Conservation (phyloP, 2,888 invertebrate species). For the Rosalia funebris region DNA sequence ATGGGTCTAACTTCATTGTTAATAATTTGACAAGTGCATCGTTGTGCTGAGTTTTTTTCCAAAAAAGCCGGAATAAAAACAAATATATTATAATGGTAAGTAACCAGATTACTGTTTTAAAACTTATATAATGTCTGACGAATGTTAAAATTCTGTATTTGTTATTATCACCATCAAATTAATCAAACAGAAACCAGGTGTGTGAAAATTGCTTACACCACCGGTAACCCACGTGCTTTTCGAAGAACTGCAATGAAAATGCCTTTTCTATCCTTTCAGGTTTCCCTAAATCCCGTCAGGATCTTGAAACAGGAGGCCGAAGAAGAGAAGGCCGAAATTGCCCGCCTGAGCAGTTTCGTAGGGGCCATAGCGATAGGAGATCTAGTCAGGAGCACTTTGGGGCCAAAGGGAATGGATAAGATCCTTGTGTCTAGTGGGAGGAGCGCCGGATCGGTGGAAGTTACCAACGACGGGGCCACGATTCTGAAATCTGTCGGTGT, state of each 20-base stretch:
- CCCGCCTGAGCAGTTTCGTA: slow-evolving; percentile 96
- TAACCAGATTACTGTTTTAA: not conserved
- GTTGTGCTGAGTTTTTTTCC: not conserved
- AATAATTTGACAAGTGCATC: too few relatives aligned
- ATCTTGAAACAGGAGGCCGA: slow-evolving; percentile 96
- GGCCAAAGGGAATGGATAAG: slow-evolving; percentile 99
- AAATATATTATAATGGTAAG: not conserved
- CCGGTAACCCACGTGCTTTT: slow-evolving; percentile 50
- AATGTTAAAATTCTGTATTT: not conserved
- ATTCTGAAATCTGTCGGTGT: slow-evolving; percentile 96
- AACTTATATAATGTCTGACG: not conserved
- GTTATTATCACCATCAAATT: not conserved
- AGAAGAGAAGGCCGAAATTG: slow-evolving; percentile 97
- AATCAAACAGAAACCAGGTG: slow-evolving; percentile 47
- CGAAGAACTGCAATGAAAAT: not conserved
- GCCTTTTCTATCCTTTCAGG: slow-evolving; percentile 54
- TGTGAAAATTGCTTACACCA: slow-evolving; percentile 41
- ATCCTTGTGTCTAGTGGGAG: slow-evolving; percentile 85
- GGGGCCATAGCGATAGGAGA: slow-evolving; percentile 99
- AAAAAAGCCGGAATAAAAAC: not conserved
- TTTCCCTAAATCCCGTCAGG: slow-evolving; percentile 91
- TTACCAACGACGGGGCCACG: slow-evolving; percentile 99
- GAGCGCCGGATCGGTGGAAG: slow-evolving; percentile 86
- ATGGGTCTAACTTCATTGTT: too few relatives aligned
- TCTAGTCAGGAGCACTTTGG: slow-evolving; percentile 96